Percentiles rank a stretch among this genome's conserved stretches.
Evolutionary conservation across 2,113 vertebrate genomes (phyloP).

Genomic region (Mesocricetus auratus): DNA sequence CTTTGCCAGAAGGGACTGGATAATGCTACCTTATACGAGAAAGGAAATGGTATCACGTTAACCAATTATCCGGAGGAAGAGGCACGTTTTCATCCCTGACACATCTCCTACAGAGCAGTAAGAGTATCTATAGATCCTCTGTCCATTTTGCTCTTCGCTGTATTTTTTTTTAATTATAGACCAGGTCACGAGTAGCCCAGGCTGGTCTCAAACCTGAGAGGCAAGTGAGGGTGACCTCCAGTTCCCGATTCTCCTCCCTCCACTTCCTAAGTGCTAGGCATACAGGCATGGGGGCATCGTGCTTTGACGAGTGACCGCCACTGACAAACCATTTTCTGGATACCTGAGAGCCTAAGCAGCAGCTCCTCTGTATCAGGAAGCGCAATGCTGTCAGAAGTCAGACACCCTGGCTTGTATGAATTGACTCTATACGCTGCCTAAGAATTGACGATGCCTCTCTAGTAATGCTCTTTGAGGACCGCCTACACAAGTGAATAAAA

Average conservation of each 20-base stretch:
- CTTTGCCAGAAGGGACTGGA: rapidly evolving
- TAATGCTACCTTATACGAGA: not conserved
- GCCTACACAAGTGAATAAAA: no score
- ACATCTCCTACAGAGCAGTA: no score
- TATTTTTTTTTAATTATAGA: not conserved
- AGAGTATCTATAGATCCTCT: not conserved
- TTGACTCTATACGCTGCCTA: not conserved
- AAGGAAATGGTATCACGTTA: not conserved
- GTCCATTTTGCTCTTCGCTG: not conserved
- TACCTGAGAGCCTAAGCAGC: not conserved
- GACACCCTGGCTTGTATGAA: not conserved
- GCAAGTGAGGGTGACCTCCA: not conserved
- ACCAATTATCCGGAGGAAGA: not conserved
- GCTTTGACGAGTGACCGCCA: not conserved
- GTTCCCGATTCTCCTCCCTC: not conserved
- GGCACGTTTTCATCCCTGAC: not conserved
- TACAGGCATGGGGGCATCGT: not conserved
- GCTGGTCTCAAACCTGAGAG: not conserved
- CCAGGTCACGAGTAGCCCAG: not conserved
- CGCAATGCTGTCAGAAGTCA: no score
- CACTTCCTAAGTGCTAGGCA: not conserved
- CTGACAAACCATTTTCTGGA: not conserved
- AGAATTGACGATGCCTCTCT: not conserved
- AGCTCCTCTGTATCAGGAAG: not conserved
- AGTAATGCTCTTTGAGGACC: no score